phyloP scores from a whole-genome alignment of 2,888 invertebrate species.

The Drosophila algonquin region DNA sequence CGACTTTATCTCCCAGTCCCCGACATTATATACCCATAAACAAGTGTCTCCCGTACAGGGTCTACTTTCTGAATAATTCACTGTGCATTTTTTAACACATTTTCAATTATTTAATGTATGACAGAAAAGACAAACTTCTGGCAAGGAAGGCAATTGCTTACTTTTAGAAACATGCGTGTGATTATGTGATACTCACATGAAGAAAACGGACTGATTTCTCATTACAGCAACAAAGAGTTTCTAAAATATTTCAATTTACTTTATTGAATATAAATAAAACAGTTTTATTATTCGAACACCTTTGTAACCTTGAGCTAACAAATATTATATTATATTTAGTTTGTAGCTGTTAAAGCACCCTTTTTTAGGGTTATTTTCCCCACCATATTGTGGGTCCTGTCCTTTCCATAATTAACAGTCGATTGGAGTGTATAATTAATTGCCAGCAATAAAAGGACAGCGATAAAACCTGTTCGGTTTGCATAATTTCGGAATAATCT shows the following conservation, averaged over 20 bases:
- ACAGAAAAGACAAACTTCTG: conserved; percentile 8
- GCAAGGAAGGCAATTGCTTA: background rate
- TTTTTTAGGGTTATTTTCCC: background rate
- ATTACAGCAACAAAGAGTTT: background rate
- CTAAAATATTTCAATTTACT: background rate
- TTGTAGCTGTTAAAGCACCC: background rate
- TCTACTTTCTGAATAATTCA: conserved; percentile 34
- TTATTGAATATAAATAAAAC: background rate
- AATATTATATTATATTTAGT: too few relatives aligned
- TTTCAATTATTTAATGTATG: conserved; percentile 41
- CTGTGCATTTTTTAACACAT: conserved; percentile 36
- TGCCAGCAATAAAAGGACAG: conserved; percentile 3
- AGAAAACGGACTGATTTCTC: background rate
- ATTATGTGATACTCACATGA: background rate
- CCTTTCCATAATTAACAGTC: background rate
- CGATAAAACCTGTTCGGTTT: background rate
- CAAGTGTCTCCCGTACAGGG: conserved; percentile 6
- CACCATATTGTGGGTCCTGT: background rate
- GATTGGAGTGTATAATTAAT: conserved; percentile 7
- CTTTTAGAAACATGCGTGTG: background rate
- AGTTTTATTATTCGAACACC: background rate
- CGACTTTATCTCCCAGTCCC: conserved; percentile 21
- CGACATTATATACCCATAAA: background rate
- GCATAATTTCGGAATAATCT: background rate
- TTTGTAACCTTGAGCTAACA: too few relatives aligned